Conservation (phyloP, 2,113 vertebrate species). For the Psettodes erumei region DNA sequence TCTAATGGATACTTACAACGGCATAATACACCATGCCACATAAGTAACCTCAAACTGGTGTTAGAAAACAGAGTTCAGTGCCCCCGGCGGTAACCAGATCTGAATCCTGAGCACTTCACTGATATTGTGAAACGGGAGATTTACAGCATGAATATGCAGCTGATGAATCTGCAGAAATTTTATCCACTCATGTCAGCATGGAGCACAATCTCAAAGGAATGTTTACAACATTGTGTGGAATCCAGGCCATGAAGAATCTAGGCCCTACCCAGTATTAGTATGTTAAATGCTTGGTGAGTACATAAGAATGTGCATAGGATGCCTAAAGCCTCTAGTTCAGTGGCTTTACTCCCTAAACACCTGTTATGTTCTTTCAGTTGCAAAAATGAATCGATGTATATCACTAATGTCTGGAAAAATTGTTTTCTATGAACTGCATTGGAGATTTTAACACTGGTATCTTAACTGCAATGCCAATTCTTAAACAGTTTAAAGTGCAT, state of each 20-base stretch:
- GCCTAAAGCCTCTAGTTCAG: neutral
- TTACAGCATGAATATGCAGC: neutral
- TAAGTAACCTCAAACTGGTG: neutral
- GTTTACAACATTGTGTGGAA: neutral
- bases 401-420: neutral
- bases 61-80: neutral
- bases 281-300: neutral
- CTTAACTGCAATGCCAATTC: neutral
- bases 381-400: too few species aligned
- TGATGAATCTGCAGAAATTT: neutral
- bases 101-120: neutral
- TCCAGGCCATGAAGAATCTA: neutral
- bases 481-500: conserved; percentile 6
- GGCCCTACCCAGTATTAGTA: neutral
- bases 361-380: neutral
- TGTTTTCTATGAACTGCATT: neutral
- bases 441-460: neutral
- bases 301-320: neutral
- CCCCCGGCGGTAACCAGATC: neutral
- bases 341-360: neutral
- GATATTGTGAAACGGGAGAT: neutral
- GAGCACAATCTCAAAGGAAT: too few species aligned
- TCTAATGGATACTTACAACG: neutral
- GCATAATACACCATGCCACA: neutral
- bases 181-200: neutral